These are phyloP conservation scores for Drosophila falleni DNA, from an alignment of 2,888 invertebrate species.

Conservation along the genomic window DNA sequence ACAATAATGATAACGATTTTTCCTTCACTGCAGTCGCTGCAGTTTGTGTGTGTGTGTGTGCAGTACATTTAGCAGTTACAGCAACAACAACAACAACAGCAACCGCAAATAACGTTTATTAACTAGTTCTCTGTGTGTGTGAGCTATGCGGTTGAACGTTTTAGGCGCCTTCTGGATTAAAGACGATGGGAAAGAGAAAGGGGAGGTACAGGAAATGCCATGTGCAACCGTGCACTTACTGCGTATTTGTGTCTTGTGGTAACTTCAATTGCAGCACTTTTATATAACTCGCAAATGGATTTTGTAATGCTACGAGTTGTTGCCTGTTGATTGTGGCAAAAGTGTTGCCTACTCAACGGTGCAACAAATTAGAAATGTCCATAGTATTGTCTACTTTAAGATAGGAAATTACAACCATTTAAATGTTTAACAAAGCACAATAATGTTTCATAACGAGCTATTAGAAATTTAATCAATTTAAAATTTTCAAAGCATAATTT, in stretches of 20 bases:
- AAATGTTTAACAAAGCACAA: background rate
- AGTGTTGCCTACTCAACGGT: constrained; percentile 40
- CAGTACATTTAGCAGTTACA: constrained; percentile 23
- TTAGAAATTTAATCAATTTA: too few relatives aligned
- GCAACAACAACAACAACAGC: constrained; percentile 61
- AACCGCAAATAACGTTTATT: constrained; percentile 71
- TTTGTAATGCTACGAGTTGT: constrained; percentile 38
- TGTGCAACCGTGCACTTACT: constrained; percentile 49
- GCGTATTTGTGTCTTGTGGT: constrained; percentile 51
- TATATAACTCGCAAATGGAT: constrained; percentile 54
- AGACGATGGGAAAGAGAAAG: background rate
- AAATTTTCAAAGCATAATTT: too few relatives aligned
- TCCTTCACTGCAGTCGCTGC: constrained; percentile 55
- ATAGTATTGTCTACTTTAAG: background rate
- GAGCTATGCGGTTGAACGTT: constrained; percentile 41
- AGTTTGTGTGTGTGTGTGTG: constrained; percentile 32
- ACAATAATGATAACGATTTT: constrained; percentile 78
- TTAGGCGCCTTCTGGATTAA: constrained; percentile 36
- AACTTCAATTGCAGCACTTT: constrained; percentile 51
- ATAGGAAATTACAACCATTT: background rate
- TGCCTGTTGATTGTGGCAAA: constrained; percentile 57
- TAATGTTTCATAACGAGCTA: too few relatives aligned
- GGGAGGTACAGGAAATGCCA: background rate
- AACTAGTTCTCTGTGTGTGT: constrained; percentile 55
- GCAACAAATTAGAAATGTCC: constrained; percentile 1